phyloP scores from a whole-genome alignment of 1,140 invertebrate genomes.

The Pinna nobilis region DNA sequence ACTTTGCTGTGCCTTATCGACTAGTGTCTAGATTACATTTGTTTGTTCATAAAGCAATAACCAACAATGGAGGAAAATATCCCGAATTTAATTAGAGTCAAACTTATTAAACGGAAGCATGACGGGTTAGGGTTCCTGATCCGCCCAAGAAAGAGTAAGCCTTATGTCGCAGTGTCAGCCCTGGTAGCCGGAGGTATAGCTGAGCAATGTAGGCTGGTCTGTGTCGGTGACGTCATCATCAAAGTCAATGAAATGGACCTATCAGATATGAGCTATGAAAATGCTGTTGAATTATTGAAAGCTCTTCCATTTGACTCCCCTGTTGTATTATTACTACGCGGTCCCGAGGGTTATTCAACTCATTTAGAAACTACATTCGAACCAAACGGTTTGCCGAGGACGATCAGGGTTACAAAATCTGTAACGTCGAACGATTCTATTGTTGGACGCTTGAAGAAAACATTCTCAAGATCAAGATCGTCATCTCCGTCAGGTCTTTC shows the following conservation, averaged over 20 bases:
- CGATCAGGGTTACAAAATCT: slow-evolving; percentile 62
- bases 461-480: slow-evolving; percentile 49
- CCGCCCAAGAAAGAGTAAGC: slow-evolving; percentile 58
- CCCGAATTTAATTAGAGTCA: slow-evolving; percentile 66
- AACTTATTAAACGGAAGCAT: slow-evolving; percentile 61
- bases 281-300: slow-evolving; percentile 63
- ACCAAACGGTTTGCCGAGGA: slow-evolving; percentile 61
- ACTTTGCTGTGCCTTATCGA: too few relatives aligned
- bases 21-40: too few relatives aligned
- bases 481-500: slow-evolving; percentile 39
- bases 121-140: slow-evolving; percentile 68
- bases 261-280: slow-evolving; percentile 62
- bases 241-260: slow-evolving; percentile 67
- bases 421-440: slow-evolving; percentile 53
- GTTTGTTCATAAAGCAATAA: too few relatives aligned
- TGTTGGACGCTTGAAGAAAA: slow-evolving; percentile 54
- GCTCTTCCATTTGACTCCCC: slow-evolving; percentile 55
- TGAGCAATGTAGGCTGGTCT: slow-evolving; percentile 64
- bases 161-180: slow-evolving; percentile 63
- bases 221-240: slow-evolving; percentile 66
- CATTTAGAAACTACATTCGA: slow-evolving; percentile 68
- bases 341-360: slow-evolving; percentile 64
- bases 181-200: slow-evolving; percentile 63
- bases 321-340: slow-evolving; percentile 59
- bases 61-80: slow-evolving; percentile 37